Evolutionary conservation across 2,797 vertebrate genomes (phyloP), one percentile per base, ranked within the genome.

Genomic region (Aselliscus stoliczkanus): DNA sequence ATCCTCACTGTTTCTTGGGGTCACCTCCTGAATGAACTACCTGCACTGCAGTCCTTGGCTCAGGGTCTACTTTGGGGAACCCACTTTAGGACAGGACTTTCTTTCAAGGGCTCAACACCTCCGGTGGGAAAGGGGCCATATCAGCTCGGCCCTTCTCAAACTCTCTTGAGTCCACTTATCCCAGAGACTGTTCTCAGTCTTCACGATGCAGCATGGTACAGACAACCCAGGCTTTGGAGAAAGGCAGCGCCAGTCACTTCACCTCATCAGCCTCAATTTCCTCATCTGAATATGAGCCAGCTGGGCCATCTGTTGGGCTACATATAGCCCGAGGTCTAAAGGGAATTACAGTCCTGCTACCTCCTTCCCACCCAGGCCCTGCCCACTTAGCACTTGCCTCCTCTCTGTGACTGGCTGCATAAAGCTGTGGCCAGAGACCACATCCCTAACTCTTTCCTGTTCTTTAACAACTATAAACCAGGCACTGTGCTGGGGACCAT

Each of bases 121-220:
- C 64, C 21, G 2, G 2, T 21, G 6, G 37, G 54, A 82, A 70
- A 64, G 27, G 44, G 54, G 25, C 27, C 58, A 17, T 17, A 23
- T 15, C 27, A 31, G 44, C 60, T 56, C 42, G 29, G 44, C 75
- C 80, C 58, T 42, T 69, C 82, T 93, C 60, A 37, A 54, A 27
- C 34, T 12, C 25, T 64, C 81, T 84, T 23, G 60, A 69, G 47
- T 34, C 70, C 44, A 17, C 9, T 50, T 56, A 23, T 37, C 44
- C 25, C 2, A 1, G 37, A 60, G 31, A 12, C 29, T 0, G 0
- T 4, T 14, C 56, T 64, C 42, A 69, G 39, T 60, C 6, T 39
- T 70, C 47, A 12, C 0, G 9, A 3, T 1, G 18, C 56, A 2
- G 4, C 0, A 27, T 11, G 14, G 10, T 2, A 31, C 50, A 47